Evolutionary conservation across 2,797 vertebrate genomes (phyloP).

Genomic region (Gallinago nigripennis): DNA sequence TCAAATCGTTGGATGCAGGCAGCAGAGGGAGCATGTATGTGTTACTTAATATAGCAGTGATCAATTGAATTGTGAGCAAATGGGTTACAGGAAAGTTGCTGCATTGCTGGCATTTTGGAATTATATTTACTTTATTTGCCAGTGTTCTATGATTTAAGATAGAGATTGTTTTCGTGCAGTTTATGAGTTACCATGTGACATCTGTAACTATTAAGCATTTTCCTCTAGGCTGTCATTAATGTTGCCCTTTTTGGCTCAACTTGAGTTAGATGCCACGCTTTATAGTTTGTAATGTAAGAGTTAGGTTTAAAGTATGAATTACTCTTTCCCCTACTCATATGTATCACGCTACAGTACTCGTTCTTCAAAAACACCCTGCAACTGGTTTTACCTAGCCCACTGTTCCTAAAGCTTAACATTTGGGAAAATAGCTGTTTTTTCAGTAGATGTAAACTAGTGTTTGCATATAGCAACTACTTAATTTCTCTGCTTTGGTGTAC

Average conservation of each 20-base stretch:
- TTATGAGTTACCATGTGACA: not conserved
- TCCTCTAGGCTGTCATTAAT: not conserved
- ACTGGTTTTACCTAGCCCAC: not conserved
- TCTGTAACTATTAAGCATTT: not conserved
- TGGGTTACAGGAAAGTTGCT: not conserved
- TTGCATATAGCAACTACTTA: not conserved
- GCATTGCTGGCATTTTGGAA: not conserved
- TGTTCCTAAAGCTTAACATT: not conserved
- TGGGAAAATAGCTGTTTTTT: not conserved
- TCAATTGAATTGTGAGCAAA: not conserved
- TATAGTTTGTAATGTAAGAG: not conserved
- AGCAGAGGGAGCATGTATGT: not conserved
- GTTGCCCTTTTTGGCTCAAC: not conserved
- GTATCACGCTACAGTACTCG: not conserved
- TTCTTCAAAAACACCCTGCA: not conserved
- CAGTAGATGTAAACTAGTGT: not conserved
- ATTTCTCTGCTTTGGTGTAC: not conserved
- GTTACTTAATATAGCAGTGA: not conserved
- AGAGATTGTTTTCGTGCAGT: not conserved
- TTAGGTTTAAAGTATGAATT: not conserved
- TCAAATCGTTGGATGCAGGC: not conserved
- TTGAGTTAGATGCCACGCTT: not conserved
- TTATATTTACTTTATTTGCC: not conserved
- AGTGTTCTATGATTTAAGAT: not conserved
- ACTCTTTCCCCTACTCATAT: not conserved